These are phyloP conservation scores for Cosmorhoe ocellata DNA, from an alignment of 2,888 invertebrate species.

Conservation along the genomic window DNA sequence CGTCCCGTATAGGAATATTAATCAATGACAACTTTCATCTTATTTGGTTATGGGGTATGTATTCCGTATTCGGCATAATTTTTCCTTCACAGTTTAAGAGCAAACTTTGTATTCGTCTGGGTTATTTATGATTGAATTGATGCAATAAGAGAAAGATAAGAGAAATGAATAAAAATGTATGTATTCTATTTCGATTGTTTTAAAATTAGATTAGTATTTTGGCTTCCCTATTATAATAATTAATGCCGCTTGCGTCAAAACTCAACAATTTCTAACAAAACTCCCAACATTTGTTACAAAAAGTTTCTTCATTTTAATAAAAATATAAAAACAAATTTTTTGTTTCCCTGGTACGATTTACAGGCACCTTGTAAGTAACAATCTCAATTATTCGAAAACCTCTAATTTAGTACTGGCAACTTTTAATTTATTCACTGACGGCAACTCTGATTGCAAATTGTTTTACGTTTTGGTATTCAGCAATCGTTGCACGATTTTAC, in stretches of 20 bases:
- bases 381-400: conserved; percentile 61
- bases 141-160: too few species aligned
- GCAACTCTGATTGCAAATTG: conserved; percentile 65
- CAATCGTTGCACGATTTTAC: conserved; percentile 49
- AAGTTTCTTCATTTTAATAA: conserved; percentile 26
- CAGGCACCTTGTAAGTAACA: conserved; percentile 47
- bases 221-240: neutral
- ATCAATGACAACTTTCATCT: too few species aligned
- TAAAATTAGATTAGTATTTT: neutral
- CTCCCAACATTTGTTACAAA: conserved; percentile 22
- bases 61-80: too few species aligned
- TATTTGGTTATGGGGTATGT: too few species aligned
- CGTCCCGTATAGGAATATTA: too few species aligned
- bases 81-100: too few species aligned
- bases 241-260: conserved; percentile 11
- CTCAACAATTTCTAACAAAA: conserved; percentile 14
- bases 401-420: conserved; percentile 59
- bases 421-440: conserved; percentile 65
- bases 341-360: conserved; percentile 32
- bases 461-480: conserved; percentile 60
- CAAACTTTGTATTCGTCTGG: too few species aligned
- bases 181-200: too few species aligned
- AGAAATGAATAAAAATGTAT: too few species aligned
- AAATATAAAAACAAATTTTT: conserved; percentile 22
- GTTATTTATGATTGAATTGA: too few species aligned